Conservation (phyloP, 2,113 vertebrate genomes). For the Procavia capensis region DNA sequence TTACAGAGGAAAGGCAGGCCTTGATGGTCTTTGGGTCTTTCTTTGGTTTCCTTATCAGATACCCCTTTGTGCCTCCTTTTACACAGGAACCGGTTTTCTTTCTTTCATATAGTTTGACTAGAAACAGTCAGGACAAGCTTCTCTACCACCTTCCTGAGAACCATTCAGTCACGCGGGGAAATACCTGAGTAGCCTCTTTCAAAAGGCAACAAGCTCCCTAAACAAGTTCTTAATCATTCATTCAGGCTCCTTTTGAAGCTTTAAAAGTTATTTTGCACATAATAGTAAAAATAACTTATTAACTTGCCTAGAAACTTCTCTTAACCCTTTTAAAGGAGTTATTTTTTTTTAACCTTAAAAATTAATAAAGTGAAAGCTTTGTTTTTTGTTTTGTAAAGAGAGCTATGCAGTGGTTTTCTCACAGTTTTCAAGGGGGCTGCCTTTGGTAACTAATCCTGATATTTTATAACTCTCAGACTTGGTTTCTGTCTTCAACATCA, state of each 20-base stretch:
- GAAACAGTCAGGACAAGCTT: neutral
- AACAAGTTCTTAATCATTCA: constrained; percentile 28
- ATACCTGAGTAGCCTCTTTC: neutral
- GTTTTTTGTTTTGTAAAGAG: constrained; percentile 31
- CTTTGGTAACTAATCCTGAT: constrained; percentile 45
- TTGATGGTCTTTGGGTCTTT: neutral
- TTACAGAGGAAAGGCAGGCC: neutral
- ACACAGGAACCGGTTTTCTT: neutral
- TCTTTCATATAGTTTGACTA: constrained; percentile 10
- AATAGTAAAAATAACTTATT: constrained; percentile 57
- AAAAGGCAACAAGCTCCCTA: neutral
- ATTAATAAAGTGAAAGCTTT: neutral
- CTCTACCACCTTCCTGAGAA: neutral
- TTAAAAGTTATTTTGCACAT: neutral
- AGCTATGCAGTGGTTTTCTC: neutral
- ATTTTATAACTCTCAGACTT: constrained; percentile 32
- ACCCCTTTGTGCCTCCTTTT: neutral
- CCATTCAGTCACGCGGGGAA: neutral
- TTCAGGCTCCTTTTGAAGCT: constrained; percentile 27
- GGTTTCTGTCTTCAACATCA: constrained; percentile 25
- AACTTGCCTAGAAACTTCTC: constrained; percentile 43
- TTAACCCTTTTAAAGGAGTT: neutral
- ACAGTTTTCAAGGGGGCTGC: neutral
- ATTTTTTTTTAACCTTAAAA: constrained; percentile 37
- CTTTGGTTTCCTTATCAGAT: neutral